Base-by-base conservation (phyloP, 2,113 vertebrate species). In the Alaudala cheleensis region DNA sequence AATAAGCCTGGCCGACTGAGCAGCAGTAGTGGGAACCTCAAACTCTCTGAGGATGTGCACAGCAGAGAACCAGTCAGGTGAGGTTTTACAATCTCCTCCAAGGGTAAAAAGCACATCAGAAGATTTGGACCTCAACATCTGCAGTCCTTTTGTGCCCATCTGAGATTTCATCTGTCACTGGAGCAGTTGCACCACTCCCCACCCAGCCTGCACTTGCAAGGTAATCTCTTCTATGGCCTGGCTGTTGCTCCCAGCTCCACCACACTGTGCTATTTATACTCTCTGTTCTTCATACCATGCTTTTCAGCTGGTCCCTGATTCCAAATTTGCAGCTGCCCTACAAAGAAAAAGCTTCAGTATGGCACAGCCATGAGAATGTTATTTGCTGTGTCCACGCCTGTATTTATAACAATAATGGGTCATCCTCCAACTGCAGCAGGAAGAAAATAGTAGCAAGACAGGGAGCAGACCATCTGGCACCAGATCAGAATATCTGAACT, bases 391-490 rank as follows among this genome's bases (percentile, higher is more conserved):
- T 76, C 67, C 42, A 1, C 0, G 2, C n/a, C 40, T 82, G 34
- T 78, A 90, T 94, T 93, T 94, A 71, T 78, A 95, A 82, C 50
- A 91, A 50, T 54, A 85, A 91, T 2, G 15, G 79, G 66, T 70
- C 81, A 70, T 86, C 85, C 82, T 81, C 79, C 79, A 93, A 70
- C 74, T 83, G 71, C 2, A 95, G 81, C 71, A 95, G 67, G 90
- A 96, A 89, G 47, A 67, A 88, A 86, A 86, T 40, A 81, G 72
- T 7, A 90, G 69, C 57, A 58, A 92, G 76, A 92, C 3, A 0
- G 25, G 37, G 88, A 96, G 58, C 70, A 97, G 94, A 95, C 62
- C 86, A 93, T 70, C 87, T 96, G 95, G 90, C 71, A 95, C 44
- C 86, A 92, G 87, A 78, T 93, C 87, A 95, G 58, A 96, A 26